Percentiles rank a stretch among this genome's conserved stretches.
Evolutionary conservation across 2,113 vertebrate species (phyloP).

Genomic region (Brachirus orientalis): DNA sequence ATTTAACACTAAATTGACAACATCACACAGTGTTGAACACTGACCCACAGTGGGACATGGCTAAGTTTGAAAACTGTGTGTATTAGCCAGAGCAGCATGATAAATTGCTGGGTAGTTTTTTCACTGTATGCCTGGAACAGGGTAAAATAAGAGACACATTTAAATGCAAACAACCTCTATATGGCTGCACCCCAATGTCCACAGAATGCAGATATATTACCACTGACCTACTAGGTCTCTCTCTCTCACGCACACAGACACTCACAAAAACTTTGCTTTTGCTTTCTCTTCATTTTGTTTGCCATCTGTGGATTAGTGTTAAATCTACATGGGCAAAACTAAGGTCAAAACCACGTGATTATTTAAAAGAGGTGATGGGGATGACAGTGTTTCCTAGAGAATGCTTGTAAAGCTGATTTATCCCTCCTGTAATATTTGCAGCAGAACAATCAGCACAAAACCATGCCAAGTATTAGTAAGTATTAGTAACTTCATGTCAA

Average conservation of each 20-base stretch:
- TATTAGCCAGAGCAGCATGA: constrained; percentile 42
- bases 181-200: constrained; percentile 19
- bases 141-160: constrained; percentile 50
- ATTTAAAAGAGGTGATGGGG: constrained; percentile 41
- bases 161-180: constrained; percentile 47
- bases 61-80: constrained; percentile 43
- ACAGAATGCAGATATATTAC: constrained; percentile 19
- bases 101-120: constrained; percentile 50
- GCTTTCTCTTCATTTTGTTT: constrained; percentile 47
- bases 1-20: constrained; percentile 35
- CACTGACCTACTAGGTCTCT: constrained; percentile 2
- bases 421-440: constrained; percentile 35
- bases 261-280: constrained; percentile 29
- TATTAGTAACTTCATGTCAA: constrained; percentile 4
- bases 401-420: constrained; percentile 48
- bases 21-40: constrained; percentile 49
- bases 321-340: constrained; percentile 60
- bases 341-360: constrained; percentile 60
- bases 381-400: background rate
- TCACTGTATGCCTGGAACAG: constrained; percentile 48
- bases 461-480: constrained; percentile 10
- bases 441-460: constrained; percentile 46
- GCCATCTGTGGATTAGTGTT: constrained; percentile 59
- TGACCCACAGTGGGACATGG: constrained; percentile 51
- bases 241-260: background rate